These are phyloP conservation scores for Gallinago jamesoni DNA, from an alignment of 2,113 vertebrate genomes.

Conservation along the genomic window DNA sequence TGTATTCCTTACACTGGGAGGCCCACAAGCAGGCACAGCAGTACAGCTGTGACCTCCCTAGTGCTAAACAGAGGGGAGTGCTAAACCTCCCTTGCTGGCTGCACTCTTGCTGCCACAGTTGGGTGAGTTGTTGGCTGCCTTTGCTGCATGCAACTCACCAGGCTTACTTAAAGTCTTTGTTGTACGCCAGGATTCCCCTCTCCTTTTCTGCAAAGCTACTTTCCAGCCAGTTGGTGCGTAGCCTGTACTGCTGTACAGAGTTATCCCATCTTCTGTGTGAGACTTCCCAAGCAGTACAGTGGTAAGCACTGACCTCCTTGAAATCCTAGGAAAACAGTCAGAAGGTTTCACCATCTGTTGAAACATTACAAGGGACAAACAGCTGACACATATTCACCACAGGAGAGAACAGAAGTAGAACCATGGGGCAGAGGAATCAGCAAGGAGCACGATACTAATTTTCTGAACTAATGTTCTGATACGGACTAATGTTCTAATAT, in stretches of 20 bases:
- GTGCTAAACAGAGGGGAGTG: background rate
- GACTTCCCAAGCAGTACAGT: background rate
- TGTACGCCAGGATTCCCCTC: accelerated
- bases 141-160: background rate
- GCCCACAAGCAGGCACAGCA: background rate
- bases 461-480: background rate
- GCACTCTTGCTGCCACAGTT: background rate
- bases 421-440: background rate
- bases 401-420: background rate
- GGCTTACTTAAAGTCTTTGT: background rate
- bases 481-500: too few relatives aligned
- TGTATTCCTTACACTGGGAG: background rate
- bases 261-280: background rate
- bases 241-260: background rate
- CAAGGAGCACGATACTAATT: background rate
- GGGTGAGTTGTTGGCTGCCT: background rate
- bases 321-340: background rate
- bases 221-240: background rate
- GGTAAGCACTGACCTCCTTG: background rate
- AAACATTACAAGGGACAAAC: background rate
- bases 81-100: background rate
- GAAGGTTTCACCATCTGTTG: background rate
- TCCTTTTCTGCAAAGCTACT: background rate
- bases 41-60: background rate
- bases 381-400: background rate